Evolutionary conservation across 1,140 invertebrate genomes (phyloP), one percentile per base, ranked within the genome.

Genomic region (Rhopalosiphum padi): DNA sequence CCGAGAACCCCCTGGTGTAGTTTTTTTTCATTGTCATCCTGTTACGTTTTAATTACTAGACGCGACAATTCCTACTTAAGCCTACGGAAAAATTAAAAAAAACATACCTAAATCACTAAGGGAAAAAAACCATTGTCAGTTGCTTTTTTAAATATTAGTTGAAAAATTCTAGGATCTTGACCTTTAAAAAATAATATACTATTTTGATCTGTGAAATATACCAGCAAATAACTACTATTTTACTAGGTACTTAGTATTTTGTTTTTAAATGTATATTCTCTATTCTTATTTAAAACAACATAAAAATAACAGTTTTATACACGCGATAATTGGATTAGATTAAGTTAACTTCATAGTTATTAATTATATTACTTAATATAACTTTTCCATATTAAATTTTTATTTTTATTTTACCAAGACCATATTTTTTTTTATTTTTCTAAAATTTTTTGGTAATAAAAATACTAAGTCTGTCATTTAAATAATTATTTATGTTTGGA

Each of bases 1-100:
- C 48, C 21, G 48, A 77, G 48, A 89, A 53, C 15, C 87, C n/a
- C 46, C 86, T 30, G 18, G 46, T 51, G 86, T 21, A 35, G 23
- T 30, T 51, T 88, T 83, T 88, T 46, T 51, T n/a, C 7, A 46
- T 35, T n/a, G 37, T 88, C 25, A 25, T 48, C 23, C 85, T n/a
- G 60, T 83, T 51, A 88, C 2, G 35, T 88, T 51, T 88, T 88
- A 88, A 88, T 88, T 88, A 51, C 86, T 88, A 21, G 30, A 51
- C 46, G 46, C 30, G 86, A 35, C 46, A 46, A 51, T 88, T 48
- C 30, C 6, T n/a, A 88, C 46, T 35, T 51, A n/a, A 88, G 46
- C 30, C 43, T 86, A 35, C 15, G 7, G 1, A 83, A 6, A 88
- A 25, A 88, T 51, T 51, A 22, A 88, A 88, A 87, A 37, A 83